Evolutionary conservation across 2,888 invertebrate genomes (phyloP), one percentile per base, ranked within the genome.

Genomic region (Tipula unca): DNA sequence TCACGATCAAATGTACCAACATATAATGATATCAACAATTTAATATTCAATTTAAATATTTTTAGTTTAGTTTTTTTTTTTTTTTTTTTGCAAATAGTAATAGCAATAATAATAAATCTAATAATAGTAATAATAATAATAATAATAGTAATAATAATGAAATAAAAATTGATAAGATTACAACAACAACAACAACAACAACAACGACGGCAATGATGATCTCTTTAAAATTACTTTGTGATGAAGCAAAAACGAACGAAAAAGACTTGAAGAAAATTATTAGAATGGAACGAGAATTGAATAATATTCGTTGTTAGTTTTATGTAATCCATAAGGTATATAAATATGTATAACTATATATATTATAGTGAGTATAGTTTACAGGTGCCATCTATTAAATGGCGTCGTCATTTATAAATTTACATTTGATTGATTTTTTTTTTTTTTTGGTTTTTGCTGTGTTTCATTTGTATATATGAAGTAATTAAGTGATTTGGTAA

Each of bases 281-380:
- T 83, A 83, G 83, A 83, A 83, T 83, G 83, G 83, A 83, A 83
- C 83, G 83, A 83, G 83, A 83, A 83, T 83, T 83, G 83, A 83
- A 83, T 83, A 83, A 83, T 29, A 83, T 83, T 83, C 25, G 69
- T 69, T 69, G 69, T 69, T 69, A 69, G 69, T 69, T 69, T 69
- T 69, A 69, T 69, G 69, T 69, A 69, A 69, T 48, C 48, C 17
- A 39, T 39, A 39, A 39, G 39, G 39, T 69, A 69, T 69, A 20
- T 13, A 69, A 48, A n/a, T 25, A 69, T 25, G 25, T 69, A 69
- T 69, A 25, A 69, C 25, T 25, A 25, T n/a, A n/a, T 69, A 69
- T 69, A 69, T 13, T 48, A 17, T 69, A 25, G 69, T 69, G 20
- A 69, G 69, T 69, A n/a, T n/a, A 69, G 25, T 69, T 69, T 69